These are phyloP conservation scores for Conus ventricosus DNA, from an alignment of 1,140 invertebrate species.

Conservation along the genomic window DNA sequence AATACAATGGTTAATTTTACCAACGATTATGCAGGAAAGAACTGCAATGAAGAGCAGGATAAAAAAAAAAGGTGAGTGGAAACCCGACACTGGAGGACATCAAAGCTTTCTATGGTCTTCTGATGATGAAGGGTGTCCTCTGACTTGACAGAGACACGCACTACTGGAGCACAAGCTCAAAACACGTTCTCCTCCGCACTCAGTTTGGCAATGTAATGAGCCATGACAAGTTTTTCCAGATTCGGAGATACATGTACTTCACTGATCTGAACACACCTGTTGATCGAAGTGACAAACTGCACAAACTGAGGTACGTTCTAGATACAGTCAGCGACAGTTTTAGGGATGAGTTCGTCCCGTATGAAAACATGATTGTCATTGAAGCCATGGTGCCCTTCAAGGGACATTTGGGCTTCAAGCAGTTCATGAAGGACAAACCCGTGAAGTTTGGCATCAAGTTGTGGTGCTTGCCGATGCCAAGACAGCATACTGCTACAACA, in stretches of 20 bases:
- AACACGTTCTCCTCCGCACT: not conserved
- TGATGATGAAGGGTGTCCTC: constrained; percentile 37
- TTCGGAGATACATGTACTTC: constrained; percentile 33
- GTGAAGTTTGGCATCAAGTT: no score
- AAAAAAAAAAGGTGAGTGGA: constrained; percentile 24
- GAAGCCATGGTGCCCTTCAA: no score
- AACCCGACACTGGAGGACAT: constrained; percentile 33
- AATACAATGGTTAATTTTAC: no score
- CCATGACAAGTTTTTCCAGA: constrained; percentile 31
- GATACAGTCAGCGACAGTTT: no score
- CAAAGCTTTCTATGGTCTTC: constrained; percentile 39
- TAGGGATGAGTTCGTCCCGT: no score
- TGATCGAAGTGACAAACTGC: constrained; percentile 39
- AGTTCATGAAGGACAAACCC: no score
- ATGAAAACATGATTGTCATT: no score
- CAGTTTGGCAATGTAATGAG: constrained; percentile 28
- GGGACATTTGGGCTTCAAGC: no score
- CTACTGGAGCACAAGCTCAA: constrained; percentile 29
- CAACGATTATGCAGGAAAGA: not conserved
- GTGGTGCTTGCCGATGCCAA: no score
- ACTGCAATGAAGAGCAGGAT: not conserved
- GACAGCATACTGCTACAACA: no score
- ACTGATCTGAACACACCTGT: not conserved
- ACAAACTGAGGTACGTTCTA: no score
- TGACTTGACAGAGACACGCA: constrained; percentile 39